phyloP scores from a whole-genome alignment of 2,797 vertebrate genomes.

The Sciaenops ocellatus region DNA sequence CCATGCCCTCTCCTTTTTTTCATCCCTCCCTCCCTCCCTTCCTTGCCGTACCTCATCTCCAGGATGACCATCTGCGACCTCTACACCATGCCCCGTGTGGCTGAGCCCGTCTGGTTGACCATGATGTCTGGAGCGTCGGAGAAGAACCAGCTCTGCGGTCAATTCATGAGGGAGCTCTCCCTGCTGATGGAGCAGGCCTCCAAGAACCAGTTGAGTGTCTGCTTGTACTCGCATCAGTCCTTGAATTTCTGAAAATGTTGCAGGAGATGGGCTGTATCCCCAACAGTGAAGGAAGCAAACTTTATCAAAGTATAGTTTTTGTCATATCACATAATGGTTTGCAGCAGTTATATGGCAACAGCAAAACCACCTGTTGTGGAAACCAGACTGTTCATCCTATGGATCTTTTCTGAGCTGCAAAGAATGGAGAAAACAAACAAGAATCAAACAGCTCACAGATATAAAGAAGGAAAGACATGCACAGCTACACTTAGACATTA shows the following conservation, averaged over 20 bases:
- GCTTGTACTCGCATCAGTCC: not conserved
- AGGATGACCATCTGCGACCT: conserved; percentile 98
- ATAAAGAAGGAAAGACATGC: not conserved
- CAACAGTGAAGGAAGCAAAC: not conserved
- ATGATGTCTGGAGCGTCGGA: conserved; percentile 97
- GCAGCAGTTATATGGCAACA: not conserved
- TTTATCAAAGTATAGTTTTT: not conserved
- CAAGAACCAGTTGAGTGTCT: conserved; percentile 95
- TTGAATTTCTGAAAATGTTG: not conserved
- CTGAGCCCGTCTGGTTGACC: conserved; percentile 97
- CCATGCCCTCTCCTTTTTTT: conserved; percentile 49
- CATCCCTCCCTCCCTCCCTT: conserved; percentile 36
- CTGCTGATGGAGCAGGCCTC: conserved; percentile 97
- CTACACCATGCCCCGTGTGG: conserved; percentile 97
- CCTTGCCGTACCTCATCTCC: conserved; percentile 47
- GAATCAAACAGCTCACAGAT: not conserved
- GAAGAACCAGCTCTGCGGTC: conserved; percentile 97
- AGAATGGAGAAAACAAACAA: not conserved
- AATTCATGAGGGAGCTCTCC: conserved; percentile 97
- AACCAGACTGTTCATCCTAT: not conserved
- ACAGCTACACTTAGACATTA: not conserved
- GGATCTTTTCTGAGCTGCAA: not conserved
- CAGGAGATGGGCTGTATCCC: not conserved
- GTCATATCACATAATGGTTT: not conserved
- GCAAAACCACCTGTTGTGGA: not conserved